phyloP scores from a whole-genome alignment of 2,113 vertebrate genomes.

The Thamnaconus septentrionalis region DNA sequence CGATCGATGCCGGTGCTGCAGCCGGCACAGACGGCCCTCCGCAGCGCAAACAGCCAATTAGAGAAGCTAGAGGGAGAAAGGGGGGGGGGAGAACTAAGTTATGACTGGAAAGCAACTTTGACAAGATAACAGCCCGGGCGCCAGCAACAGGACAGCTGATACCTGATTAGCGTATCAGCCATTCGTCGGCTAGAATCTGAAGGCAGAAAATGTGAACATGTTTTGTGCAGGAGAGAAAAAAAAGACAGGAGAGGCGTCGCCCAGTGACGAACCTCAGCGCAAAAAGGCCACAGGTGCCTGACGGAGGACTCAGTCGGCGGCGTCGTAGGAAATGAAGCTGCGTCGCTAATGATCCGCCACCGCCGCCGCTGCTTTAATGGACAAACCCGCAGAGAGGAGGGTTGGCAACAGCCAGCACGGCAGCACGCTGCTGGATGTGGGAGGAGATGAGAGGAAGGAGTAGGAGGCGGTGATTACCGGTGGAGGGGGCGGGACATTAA shows the following conservation, averaged over 20 bases:
- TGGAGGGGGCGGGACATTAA: background rate
- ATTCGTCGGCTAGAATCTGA: too few relatives aligned
- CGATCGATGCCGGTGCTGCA: too few relatives aligned
- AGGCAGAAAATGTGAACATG: too few relatives aligned
- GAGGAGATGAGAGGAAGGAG: background rate
- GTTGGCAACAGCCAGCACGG: slow-evolving; percentile 30
- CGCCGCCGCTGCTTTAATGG: slow-evolving; percentile 62
- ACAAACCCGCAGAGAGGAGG: slow-evolving; percentile 50
- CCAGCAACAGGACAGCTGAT: too few relatives aligned
- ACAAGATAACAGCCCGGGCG: too few relatives aligned
- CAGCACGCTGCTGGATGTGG: slow-evolving; percentile 20
- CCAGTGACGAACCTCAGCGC: slow-evolving; percentile 10
- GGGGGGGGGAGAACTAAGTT: too few relatives aligned
- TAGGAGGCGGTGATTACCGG: background rate
- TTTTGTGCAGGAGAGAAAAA: too few relatives aligned
- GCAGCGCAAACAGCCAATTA: too few relatives aligned
- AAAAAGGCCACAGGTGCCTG: slow-evolving; percentile 45
- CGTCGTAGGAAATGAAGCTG: slow-evolving; percentile 57
- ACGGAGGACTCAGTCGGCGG: slow-evolving; percentile 63
- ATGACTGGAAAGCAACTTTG: too few relatives aligned
- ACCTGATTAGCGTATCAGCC: too few relatives aligned
- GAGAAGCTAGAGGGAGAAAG: too few relatives aligned
- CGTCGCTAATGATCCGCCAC: slow-evolving; percentile 56
- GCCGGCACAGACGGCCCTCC: too few relatives aligned
- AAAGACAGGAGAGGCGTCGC: slow-evolving; percentile 1